phyloP scores from a whole-genome alignment of 1,140 invertebrate genomes.

The Brachionus rotundiformis region DNA sequence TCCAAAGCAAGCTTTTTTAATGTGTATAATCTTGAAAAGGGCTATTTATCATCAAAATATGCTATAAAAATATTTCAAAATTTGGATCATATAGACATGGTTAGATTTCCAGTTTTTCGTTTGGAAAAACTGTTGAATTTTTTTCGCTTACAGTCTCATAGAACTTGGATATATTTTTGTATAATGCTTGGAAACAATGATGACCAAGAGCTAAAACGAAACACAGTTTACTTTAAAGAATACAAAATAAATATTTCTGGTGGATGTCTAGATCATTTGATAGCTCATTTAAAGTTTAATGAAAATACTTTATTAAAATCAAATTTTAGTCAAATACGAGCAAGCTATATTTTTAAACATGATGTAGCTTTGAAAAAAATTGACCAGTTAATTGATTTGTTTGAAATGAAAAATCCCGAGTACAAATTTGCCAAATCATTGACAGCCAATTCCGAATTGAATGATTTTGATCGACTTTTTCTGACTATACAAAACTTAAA shows the following conservation, averaged over 20 bases:
- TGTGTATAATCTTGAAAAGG: conserved; percentile 15
- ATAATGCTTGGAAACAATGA: conserved; percentile 32
- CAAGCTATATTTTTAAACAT: neutral
- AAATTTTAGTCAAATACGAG: neutral
- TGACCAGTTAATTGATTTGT: conserved; percentile 2
- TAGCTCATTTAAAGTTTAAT: conserved; percentile 15
- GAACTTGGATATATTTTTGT: conserved; percentile 45
- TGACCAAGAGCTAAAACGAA: conserved; percentile 11
- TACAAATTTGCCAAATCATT: neutral
- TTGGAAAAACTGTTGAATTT: conserved; percentile 2
- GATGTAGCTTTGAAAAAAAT: conserved; percentile 24
- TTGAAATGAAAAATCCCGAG: conserved; percentile 13
- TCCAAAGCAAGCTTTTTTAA: conserved; percentile 43
- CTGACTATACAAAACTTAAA: neutral
- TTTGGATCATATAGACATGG: neutral
- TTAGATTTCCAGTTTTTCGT: neutral
- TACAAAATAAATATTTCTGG: conserved; percentile 8
- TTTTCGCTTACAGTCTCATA: neutral
- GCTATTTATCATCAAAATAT: conserved; percentile 34
- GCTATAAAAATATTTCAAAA: neutral
- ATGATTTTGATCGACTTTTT: conserved; percentile 19
- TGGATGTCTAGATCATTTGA: neutral
- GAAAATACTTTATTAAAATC: neutral
- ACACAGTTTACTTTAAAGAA: conserved; percentile 3
- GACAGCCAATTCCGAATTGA: neutral